Evolutionary conservation across 2,797 vertebrate species (phyloP), one percentile per base, ranked within the genome.

Genomic region (Podarcis siculus): DNA sequence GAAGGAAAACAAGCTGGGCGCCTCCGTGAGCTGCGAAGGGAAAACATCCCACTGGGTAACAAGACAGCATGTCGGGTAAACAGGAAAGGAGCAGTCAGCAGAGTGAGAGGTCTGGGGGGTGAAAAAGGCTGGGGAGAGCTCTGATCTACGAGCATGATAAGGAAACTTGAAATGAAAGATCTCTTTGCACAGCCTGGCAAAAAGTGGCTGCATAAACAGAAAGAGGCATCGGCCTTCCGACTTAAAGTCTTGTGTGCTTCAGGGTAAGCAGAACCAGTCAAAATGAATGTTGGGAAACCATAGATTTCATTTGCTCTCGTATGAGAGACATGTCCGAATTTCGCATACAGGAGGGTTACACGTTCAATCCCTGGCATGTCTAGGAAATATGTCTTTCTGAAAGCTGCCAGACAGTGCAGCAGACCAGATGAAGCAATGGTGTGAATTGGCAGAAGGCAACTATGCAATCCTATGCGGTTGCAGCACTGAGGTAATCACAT

Each of bases 1-100:
- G n/a, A 82, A 97, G 97, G 97, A 96, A 97, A 97, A 96, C 94
- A 95, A 94, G 89, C 90, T 90, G 87, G 79, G 91, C 69, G 76
- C 92, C 95, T 94, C 73, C 91, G 77, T 92, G 91, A 89, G 89
- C 90, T 94, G 94, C 49, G n/a, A 73, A 92, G 85, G 76, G 83
- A 92, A 88, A 88, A 90, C 79, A 78, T 80, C 75, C 82, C 78
- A 90, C 92, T 83, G 90, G 76, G 90, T 91, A 94, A 94, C 95
- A 94, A 94, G 94, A 84, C 89, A 91, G 75, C 87, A 92, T 88
- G 73, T 86, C 45, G 90, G 72, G 92, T 93, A 95, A 94, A 95
- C 92, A 95, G 93, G 96, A 95, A 96, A 94, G 92, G 84, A 95
- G 75, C 83, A 90, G 90, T 96, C 91, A 90, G 89, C 89, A 86